Percentiles rank a stretch among this genome's conserved stretches.
phyloP scores from a whole-genome alignment of 2,797 vertebrate species.

The Hypotaenidia okinawae region DNA sequence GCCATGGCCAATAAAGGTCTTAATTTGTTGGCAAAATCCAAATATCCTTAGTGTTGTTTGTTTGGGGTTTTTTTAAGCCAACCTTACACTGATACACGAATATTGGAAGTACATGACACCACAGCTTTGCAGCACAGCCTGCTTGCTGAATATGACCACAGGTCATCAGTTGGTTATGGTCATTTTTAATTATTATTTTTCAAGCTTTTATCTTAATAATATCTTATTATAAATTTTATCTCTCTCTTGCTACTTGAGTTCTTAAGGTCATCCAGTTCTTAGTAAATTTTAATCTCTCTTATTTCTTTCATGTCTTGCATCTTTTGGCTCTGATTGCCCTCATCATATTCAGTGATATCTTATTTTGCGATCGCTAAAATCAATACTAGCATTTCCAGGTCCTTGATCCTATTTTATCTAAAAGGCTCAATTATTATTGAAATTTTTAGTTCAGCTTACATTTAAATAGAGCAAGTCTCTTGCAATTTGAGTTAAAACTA shows the following conservation, averaged over 20 bases:
- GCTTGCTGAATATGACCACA: neutral
- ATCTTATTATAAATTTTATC: neutral
- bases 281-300: neutral
- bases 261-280: neutral
- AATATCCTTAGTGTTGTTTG: too few relatives aligned
- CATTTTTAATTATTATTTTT: slow-evolving; percentile 23
- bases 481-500: slow-evolving; percentile 10
- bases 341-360: neutral
- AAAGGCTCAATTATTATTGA: neutral
- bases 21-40: too few relatives aligned
- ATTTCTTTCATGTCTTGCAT: neutral
- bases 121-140: neutral
- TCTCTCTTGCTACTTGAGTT: neutral
- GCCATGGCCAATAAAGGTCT: neutral
- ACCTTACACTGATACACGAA: neutral
- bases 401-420: slow-evolving; percentile 5
- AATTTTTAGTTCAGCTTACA: neutral
- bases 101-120: neutral
- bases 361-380: slow-evolving; percentile 1
- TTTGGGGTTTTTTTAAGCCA: neutral
- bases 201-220: neutral
- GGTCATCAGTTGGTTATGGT: neutral
- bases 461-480: slow-evolving; percentile 15
- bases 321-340: neutral
- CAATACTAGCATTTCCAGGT: neutral